These are phyloP conservation scores for Thecophora atra DNA, from an alignment of 2,888 invertebrate species.

Conservation along the genomic window DNA sequence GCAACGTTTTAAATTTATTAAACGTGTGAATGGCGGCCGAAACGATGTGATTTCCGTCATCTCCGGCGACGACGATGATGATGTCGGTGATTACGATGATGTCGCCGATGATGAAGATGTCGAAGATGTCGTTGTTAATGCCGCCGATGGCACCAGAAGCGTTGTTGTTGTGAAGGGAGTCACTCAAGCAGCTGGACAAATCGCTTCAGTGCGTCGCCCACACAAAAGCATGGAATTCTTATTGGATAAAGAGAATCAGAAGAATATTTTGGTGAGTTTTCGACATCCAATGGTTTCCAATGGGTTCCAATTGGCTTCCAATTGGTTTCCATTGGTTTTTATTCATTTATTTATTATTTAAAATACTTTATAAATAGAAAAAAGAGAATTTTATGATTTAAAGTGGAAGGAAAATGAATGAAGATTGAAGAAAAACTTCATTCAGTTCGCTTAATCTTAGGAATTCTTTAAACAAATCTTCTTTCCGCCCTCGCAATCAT, in stretches of 20 bases:
- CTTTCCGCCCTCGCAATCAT: too few relatives aligned
- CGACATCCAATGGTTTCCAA: too few relatives aligned
- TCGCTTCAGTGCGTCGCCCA: conserved; percentile 68
- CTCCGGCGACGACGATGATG: conserved; percentile 42
- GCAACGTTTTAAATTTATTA: conserved; percentile 36
- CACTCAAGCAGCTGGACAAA: conserved; percentile 53
- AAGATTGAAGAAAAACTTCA: too few relatives aligned
- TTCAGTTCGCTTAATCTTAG: too few relatives aligned
- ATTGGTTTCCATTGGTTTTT: background rate
- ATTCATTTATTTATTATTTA: too few relatives aligned
- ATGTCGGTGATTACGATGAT: conserved; percentile 44
- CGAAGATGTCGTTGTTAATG: conserved; percentile 51
- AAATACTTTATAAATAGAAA: too few relatives aligned
- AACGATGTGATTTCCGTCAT: conserved; percentile 50
- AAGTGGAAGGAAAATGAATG: too few relatives aligned
- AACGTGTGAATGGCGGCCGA: conserved; percentile 33
- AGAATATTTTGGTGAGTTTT: conserved; percentile 86
- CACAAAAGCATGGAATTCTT: conserved; percentile 96
- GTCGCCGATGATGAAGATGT: conserved; percentile 56
- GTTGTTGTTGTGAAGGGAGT: conserved; percentile 47
- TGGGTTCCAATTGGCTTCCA: background rate
- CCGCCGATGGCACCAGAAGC: conserved; percentile 55
- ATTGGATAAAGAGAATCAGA: conserved; percentile 91
- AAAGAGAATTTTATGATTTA: too few relatives aligned
- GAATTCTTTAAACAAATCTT: too few relatives aligned